Evolutionary conservation across 1,140 invertebrate species (phyloP), one percentile per base, ranked within the genome.

Genomic region (Heliothis virescens): DNA sequence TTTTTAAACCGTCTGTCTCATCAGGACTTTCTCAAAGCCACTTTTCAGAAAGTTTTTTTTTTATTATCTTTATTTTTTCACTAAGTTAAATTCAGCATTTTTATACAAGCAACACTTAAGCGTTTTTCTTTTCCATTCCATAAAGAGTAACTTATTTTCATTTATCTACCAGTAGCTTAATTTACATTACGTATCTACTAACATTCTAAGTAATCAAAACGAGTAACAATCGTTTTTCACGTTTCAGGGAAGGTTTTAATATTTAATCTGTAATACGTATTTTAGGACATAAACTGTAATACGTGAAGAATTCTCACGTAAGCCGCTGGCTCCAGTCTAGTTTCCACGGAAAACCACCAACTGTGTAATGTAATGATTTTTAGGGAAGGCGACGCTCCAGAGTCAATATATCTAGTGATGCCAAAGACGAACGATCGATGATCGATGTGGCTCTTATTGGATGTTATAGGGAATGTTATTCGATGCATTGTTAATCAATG

Each of bases 231-330:
- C 5, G 9, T 9, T 1, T 5, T 5, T 41, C 34, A 41, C 9
- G 34, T 63, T 63, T 29, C 16, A 16, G 34, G 21, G 63, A 81
- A 79, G 71, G 73, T 82, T 86, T 86, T 81, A 21, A 86, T 82
- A 82, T 82, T 83, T 85, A 83, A 81, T 73, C 84, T 85, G 79
- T n/a, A n/a, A 81, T 82, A 80, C 80, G 83, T 82, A 82, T 84
- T 47, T 48, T 81, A 86, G 87, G 82, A 82, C 62, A 82, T 88
- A 71, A 85, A 89, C 86, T 86, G 88, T 88, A 89, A 89, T 89
- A 90, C 80, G 81, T 88, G 84, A 90, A 87, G 83, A 89, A 87
- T 86, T 86, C 85, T 29, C 80, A 79, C 85, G 82, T 88, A 87
- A 89, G 85, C 83, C 57, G 18, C 81, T 91, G 89, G 90, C 87